A percentile compares a stretch with the other conserved stretches of the same genome.
These are phyloP conservation scores for Bombus polaris DNA, from an alignment of 1,140 invertebrate species.

Conservation along the genomic window DNA sequence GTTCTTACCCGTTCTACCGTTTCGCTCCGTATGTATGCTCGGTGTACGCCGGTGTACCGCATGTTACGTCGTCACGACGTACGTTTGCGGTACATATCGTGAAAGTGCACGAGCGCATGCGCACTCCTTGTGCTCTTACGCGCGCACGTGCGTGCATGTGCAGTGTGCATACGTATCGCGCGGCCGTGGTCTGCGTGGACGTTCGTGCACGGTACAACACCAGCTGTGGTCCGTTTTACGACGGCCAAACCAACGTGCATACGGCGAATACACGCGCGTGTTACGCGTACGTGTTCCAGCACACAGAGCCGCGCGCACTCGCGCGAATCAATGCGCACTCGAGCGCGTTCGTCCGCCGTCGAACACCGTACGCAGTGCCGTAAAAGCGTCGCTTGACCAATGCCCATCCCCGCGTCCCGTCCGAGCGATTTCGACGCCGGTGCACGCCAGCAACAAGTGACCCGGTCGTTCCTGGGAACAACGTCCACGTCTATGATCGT, in stretches of 20 bases:
- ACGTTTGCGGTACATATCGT: slow-evolving; percentile 62
- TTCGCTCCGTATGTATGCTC: slow-evolving; percentile 40
- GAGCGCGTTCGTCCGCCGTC: slow-evolving; percentile 58
- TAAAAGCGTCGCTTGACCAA: slow-evolving; percentile 45
- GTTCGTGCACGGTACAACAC: slow-evolving; percentile 31
- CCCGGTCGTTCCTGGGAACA: slow-evolving; percentile 13
- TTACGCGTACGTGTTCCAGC: slow-evolving; percentile 55
- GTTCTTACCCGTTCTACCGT: not conserved
- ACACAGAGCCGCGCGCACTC: slow-evolving; percentile 32
- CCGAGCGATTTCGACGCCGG: slow-evolving; percentile 43
- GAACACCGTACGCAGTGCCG: slow-evolving; percentile 56
- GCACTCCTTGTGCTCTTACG: slow-evolving; percentile 20
- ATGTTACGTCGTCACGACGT: slow-evolving; percentile 63
- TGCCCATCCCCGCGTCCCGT: slow-evolving; percentile 22
- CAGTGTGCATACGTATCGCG: slow-evolving; percentile 8
- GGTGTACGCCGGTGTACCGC: slow-evolving; percentile 11
- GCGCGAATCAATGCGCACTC: slow-evolving; percentile 62
- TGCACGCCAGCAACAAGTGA: slow-evolving; percentile 65
- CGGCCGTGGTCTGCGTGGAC: not conserved
- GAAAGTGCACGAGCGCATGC: slow-evolving; percentile 50
- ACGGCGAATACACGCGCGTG: slow-evolving; percentile 33
- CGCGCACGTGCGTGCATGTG: slow-evolving; percentile 55
- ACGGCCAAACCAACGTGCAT: not conserved
- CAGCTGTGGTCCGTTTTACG: slow-evolving; percentile 40
- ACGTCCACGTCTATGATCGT: not conserved